Conservation (phyloP, 2,888 invertebrate genomes). For the Hedya salicella region DNA sequence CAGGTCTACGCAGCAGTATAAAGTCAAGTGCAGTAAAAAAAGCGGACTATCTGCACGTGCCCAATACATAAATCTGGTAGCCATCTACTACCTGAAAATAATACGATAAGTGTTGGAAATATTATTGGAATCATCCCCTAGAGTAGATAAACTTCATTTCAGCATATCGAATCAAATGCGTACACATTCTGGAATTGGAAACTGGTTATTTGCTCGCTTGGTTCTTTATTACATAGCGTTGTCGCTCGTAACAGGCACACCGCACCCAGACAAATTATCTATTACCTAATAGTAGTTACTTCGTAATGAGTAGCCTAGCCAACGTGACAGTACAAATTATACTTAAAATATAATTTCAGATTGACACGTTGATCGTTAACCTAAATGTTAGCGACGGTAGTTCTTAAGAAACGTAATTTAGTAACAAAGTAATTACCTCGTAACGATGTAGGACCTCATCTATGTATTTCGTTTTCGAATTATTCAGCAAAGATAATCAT, state of each 20-base stretch:
- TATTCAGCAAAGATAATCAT: no score
- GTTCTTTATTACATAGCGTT: neutral
- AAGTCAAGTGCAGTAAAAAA: no score
- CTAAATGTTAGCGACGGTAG: neutral
- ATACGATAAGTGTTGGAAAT: no score
- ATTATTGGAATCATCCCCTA: no score
- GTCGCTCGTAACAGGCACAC: neutral
- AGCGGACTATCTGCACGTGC: no score
- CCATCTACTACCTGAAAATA: no score
- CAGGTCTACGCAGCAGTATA: no score
- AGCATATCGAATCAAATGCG: neutral
- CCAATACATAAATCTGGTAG: no score
- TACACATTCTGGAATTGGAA: neutral
- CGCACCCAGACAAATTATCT: neutral
- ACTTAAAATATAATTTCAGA: neutral
- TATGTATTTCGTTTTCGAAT: no score
- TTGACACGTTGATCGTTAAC: neutral
- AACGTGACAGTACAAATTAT: neutral
- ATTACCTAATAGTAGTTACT: constrained; percentile 1
- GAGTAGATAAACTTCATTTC: neutral
- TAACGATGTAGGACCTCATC: no score
- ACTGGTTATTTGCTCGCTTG: neutral
- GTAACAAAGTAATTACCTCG: no score
- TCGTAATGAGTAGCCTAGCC: constrained; percentile 5
- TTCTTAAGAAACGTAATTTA: neutral